Evolutionary conservation across 2,113 vertebrate genomes (phyloP), one percentile per base, ranked within the genome.

Genomic region (Ciconia maguari): DNA sequence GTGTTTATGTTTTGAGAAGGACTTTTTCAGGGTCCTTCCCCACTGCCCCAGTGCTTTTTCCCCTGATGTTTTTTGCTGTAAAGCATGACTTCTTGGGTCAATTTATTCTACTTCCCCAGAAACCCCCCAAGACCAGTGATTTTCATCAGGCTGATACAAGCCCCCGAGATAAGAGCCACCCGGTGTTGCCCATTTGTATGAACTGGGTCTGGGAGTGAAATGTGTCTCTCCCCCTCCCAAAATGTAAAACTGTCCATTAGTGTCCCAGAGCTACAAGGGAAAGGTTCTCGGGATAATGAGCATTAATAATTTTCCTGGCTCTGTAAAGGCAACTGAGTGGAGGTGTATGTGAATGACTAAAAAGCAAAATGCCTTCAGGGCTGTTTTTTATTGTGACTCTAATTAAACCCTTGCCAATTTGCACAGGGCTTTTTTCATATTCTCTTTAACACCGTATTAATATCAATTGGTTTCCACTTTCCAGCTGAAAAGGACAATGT

Each of bases 401-500:
- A 97, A 98, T 98, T 97, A 98, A 98, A 95, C 98, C 98, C 98
- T 97, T 96, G 98, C 98, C 97, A 95, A 94, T 97, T 96, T 97
- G 96, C 93, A 93, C 83, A 22, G 66, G 34, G 88, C 44, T 41
- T 92, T 91, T 84, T 96, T 77, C 44, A 30, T 94, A 93, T 93
- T 96, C 96, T 95, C 46, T 76, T 93, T 96, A 97, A 96, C 95
- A 92, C 90, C 18, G 0, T 62, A 84, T 96, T 97, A 94, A 93
- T 97, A 98, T 97, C 97, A 88, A 72, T 92, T 92, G 94, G 79
- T 96, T 95, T 91, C 90, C 38, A 42, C 80, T 95, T 96, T 96
- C 94, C 91, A 86, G 93, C 96, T 95, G 95, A 96, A 96, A 97
- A 94, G 96, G 69, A 97, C 92, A 90, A 91, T 24, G 64, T 96